These are phyloP conservation scores for Drosophila infuscata DNA, from an alignment of 2,888 invertebrate species.

Conservation along the genomic window DNA sequence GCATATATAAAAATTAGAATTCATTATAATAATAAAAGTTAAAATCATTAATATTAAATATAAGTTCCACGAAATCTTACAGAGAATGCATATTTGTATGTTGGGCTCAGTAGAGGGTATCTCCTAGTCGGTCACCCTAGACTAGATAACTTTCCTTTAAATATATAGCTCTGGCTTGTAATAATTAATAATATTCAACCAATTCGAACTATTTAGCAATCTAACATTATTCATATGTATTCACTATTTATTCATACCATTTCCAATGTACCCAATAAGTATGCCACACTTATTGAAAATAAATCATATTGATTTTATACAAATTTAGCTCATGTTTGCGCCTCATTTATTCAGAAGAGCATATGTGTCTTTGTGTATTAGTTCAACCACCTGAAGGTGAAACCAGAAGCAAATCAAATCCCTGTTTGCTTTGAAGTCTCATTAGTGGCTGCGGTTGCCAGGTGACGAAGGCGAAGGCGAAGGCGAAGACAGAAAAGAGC, in stretches of 20 bases:
- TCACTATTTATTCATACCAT: not conserved
- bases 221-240: not conserved
- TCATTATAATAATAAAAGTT: not conserved
- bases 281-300: conserved; percentile 15
- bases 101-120: not conserved
- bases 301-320: conserved; percentile 55
- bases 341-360: conserved; percentile 61
- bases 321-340: conserved; percentile 51
- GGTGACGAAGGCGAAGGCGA: conserved; percentile 65
- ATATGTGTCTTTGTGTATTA: conserved; percentile 37
- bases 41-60: not conserved
- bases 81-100: not conserved
- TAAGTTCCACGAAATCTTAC: too few species aligned
- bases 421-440: conserved; percentile 70
- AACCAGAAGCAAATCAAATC: conserved; percentile 66
- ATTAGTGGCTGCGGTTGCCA: conserved; percentile 75
- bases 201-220: not conserved
- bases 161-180: not conserved
- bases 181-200: not conserved
- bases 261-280: conserved; percentile 23
- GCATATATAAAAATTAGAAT: not conserved
- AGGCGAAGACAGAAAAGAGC: conserved; percentile 19
- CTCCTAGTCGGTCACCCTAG: not conserved
- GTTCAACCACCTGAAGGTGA: conserved; percentile 30
- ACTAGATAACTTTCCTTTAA: not conserved